Conservation (phyloP, 2,888 invertebrate species). For the Brachynemurus nebulosus region DNA sequence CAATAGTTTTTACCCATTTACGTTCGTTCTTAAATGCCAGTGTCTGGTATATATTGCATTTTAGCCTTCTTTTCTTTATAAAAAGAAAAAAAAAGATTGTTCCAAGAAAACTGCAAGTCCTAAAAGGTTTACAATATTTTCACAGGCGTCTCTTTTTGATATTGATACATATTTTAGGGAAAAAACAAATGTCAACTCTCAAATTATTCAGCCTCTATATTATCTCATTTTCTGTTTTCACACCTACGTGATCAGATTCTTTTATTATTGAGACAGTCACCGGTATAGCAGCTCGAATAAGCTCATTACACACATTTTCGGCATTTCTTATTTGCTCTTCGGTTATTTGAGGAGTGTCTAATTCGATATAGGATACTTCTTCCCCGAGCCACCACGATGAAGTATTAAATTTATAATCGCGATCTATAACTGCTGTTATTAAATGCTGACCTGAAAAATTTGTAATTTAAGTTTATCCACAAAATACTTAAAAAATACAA, state of each 20-base stretch:
- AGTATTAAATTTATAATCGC: constrained; percentile 50
- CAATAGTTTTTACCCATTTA: too few relatives aligned
- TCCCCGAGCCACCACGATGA: constrained; percentile 75
- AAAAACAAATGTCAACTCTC: too few relatives aligned
- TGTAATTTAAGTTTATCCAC: too few relatives aligned
- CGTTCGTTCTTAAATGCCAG: too few relatives aligned
- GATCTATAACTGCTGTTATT: constrained; percentile 62
- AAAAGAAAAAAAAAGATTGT: too few relatives aligned
- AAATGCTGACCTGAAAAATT: constrained; percentile 56
- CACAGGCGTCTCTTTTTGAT: constrained; percentile 1
- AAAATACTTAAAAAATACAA: too few relatives aligned
- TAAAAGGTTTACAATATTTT: background rate
- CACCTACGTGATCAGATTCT: constrained; percentile 46
- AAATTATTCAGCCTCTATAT: too few relatives aligned
- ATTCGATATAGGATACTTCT: constrained; percentile 58
- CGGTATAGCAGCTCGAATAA: constrained; percentile 47
- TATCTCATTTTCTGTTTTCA: too few relatives aligned
- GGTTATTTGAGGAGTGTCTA: constrained; percentile 39
- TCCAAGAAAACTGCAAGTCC: too few relatives aligned
- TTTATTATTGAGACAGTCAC: constrained; percentile 50
- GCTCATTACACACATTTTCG: constrained; percentile 51
- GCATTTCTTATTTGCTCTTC: constrained; percentile 36
- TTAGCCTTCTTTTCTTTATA: too few relatives aligned
- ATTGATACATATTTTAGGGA: constrained; percentile 33
- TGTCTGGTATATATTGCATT: too few relatives aligned